Base-by-base conservation (phyloP, 2,888 invertebrate species). In the Azorinus chamasolen region DNA sequence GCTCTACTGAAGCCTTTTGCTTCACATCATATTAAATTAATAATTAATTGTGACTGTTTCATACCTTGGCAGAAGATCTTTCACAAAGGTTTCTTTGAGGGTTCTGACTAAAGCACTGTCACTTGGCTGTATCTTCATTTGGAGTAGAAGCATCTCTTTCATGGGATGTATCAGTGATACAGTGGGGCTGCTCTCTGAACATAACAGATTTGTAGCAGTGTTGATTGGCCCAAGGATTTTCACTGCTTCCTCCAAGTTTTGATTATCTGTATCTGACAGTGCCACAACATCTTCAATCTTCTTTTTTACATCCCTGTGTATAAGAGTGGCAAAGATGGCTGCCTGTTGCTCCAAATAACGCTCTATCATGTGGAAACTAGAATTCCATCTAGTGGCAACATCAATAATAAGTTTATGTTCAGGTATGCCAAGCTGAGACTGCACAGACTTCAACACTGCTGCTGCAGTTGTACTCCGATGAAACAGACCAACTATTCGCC, bases 271-370 rank as follows among this genome's bases (percentile, higher is more conserved):
- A 45, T 76, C 62, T 10, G 68, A 61, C 18, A 79, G 32, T 20
- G 80, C 73, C n/a, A 77, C 65, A 24, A 80, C 4, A 32, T 72
- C 80, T 46, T 65, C 73, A 1, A 39, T 48, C 43, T 61, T 73
- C 41, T 50, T 65, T 43, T 58, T 65, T 1, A 74, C 8, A 12
- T 72, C 63, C n/a, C n/a, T n/a, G n/a, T n/a, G n/a, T 10, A 55
- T 25, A 8, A 64, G 24, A 12, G 65, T 45, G 20, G 75, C 68
- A 48, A 39, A 66, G 0, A 82, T 22, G 16, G 78, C 61, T 10
- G 78, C 46, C 22, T 78, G 82, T 46, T 78, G 78, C 48, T 72
- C 75, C 16, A 78, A 25, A 48, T 78, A 82, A 0, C 78, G 59
- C 14, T 24, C 48, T 12, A 54, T 18, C 82, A 78, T 82, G 48